Conservation (phyloP, 2,888 invertebrate genomes). For the Philhelius pedissequus region DNA sequence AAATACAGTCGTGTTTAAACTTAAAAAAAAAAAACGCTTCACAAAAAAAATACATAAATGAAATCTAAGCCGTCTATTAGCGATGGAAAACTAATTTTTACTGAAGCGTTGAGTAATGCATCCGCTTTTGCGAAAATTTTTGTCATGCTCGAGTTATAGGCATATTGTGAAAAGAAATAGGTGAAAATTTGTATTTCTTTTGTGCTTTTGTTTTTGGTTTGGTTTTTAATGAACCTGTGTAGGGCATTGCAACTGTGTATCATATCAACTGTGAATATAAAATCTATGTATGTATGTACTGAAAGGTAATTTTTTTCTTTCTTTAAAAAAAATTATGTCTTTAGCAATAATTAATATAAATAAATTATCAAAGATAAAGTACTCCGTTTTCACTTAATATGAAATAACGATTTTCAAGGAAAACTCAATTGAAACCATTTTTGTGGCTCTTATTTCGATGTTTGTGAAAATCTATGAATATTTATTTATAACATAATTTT, state of each 20-base stretch:
- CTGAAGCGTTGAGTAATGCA: slow-evolving; percentile 62
- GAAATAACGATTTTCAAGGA: no score
- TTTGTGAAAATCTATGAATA: no score
- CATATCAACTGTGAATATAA: neutral
- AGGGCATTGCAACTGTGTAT: neutral
- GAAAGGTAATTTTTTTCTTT: neutral
- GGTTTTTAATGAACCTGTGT: neutral
- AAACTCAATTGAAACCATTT: no score
- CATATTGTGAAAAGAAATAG: slow-evolving; percentile 14
- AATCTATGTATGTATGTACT: no score
- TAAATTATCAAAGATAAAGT: no score
- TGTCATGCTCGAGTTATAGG: slow-evolving; percentile 53
- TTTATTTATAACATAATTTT: no score
- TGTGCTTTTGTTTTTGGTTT: neutral
- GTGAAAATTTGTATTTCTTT: slow-evolving; percentile 1
- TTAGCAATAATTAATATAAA: no score
- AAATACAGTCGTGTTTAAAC: neutral
- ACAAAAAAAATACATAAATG: neutral
- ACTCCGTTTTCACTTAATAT: no score
- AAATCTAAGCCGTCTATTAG: neutral
- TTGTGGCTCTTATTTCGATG: no score
- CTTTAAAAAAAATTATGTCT: no score
- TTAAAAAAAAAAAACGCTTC: neutral
- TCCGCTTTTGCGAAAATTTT: slow-evolving; percentile 59
- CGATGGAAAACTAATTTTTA: slow-evolving; percentile 22